Base-by-base conservation (phyloP, 2,888 invertebrate genomes). In the Hydrotaea cyrtoneurina region DNA sequence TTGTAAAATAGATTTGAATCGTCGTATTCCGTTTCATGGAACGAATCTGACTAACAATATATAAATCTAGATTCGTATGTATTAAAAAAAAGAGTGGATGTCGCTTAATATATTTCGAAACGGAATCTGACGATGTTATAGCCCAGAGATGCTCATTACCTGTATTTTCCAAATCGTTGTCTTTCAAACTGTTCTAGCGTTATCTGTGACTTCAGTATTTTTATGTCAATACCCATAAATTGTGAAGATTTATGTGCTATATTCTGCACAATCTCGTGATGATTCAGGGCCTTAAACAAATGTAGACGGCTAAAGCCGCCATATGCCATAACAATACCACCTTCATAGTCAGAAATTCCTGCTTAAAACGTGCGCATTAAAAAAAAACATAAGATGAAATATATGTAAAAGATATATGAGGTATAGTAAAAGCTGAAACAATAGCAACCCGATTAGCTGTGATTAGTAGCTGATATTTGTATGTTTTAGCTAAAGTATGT, bases 281-380 rank as follows among this genome's bases (percentile, higher is more conserved):
- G 95, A 88, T 98, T 96, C 86, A 95, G 94, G 2, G 97, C 95
- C 77, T 97, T 96, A 93, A 99, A 99, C 86, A 98, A 93, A 92
- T 99, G 98, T 87, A 98, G 93, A 78, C 99, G 94, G 86, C 97
- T 97, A 91, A 98, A 98, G 8, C 97, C 98, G 72, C 98, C 98
- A 86, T 96, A 96, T 31, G 97, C 97, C 87, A 99, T 94, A 8
- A 97, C 97, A 92, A 99, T 97, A 46, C 98, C 98, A 86, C 97
- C 97, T n/a, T 97, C 95, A 90, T 96, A 96, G 93, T 99, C 98
- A 88, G 96, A 95, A 76, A 98, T 95, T 88, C 96, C 95, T 92
- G 90, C 91, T 92, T 92, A 89, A 92, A 90, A 89, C 85, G 88
- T 89, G 88, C 88, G 89, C 87, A 82, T 82, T 82, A 84, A 86